Conservation (phyloP, 1,140 invertebrate genomes). For the Drosophila azteca region DNA sequence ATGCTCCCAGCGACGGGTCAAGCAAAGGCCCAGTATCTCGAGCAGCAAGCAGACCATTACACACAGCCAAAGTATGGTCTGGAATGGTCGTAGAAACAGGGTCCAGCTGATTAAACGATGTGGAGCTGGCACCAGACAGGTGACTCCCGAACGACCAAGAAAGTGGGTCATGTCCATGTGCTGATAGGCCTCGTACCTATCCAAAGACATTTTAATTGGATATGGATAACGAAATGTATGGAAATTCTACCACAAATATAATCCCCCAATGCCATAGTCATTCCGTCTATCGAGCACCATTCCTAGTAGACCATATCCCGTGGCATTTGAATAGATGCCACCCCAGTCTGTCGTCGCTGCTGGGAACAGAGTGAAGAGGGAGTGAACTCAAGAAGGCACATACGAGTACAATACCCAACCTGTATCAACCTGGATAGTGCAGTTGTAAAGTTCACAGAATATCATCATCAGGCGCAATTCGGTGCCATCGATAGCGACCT, state of each 20-base stretch:
- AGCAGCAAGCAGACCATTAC: constrained; percentile 51
- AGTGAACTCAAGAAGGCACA: not conserved
- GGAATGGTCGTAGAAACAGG: constrained; percentile 67
- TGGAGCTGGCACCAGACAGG: constrained; percentile 70
- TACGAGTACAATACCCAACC: constrained; percentile 34
- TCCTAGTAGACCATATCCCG: constrained; percentile 60
- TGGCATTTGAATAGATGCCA: constrained; percentile 53
- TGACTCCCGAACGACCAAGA: constrained; percentile 70
- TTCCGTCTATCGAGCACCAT: constrained; percentile 57
- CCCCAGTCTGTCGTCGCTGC: constrained; percentile 68
- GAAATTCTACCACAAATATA: constrained; percentile 53
- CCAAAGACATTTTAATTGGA: not conserved
- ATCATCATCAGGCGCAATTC: constrained; percentile 56
- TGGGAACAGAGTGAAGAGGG: constrained; percentile 3
- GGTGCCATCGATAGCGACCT: constrained; percentile 62
- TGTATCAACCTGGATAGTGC: constrained; percentile 63
- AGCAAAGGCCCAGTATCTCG: constrained; percentile 49
- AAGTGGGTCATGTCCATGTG: constrained; percentile 65
- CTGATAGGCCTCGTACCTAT: constrained; percentile 53
- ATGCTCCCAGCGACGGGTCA: constrained; percentile 45
- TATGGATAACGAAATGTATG: not conserved
- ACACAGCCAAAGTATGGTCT: constrained; percentile 61
- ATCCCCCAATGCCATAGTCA: constrained; percentile 58
- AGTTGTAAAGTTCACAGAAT: constrained; percentile 70
- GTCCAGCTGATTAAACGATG: constrained; percentile 64